A percentile compares a stretch with the other conserved stretches of the same genome.
phyloP scores from a whole-genome alignment of 92 coral and sea anemone genomes.

The Heliopora coerulea region DNA sequence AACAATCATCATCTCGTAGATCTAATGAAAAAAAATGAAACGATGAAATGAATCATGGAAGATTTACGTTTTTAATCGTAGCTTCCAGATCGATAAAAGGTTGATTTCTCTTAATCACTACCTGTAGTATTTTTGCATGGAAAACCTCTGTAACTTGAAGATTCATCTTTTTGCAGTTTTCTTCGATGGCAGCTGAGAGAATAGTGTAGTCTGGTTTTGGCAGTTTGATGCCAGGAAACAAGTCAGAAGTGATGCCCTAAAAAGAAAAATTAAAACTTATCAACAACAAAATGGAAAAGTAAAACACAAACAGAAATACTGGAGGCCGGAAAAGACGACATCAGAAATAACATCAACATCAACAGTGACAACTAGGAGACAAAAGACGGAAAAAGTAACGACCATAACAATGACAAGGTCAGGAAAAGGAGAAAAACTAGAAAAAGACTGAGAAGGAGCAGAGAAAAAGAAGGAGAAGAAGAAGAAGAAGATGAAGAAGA shows the following conservation, averaged over 20 bases:
- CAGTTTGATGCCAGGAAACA: constrained; percentile 93
- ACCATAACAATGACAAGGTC: neutral
- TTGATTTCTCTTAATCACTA: constrained; percentile 37
- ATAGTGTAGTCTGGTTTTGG: constrained; percentile 95
- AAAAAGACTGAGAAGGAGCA: neutral
- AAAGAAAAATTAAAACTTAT: neutral
- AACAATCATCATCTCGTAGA: constrained; percentile 98
- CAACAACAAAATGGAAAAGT: neutral
- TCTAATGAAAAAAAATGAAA: constrained; percentile 49
- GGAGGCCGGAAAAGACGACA: too few relatives aligned
- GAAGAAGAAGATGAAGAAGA: neutral
- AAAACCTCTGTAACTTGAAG: constrained; percentile 87
- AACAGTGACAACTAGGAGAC: too few relatives aligned
- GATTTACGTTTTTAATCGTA: too few relatives aligned
- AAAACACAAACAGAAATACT: neutral
- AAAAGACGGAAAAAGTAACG: too few relatives aligned
- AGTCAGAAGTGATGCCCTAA: constrained; percentile 96
- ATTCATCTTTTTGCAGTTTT: constrained; percentile 91
- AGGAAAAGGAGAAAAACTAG: neutral
- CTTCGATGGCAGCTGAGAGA: constrained; percentile 80
- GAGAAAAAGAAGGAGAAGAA: neutral
- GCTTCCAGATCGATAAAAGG: too few relatives aligned
- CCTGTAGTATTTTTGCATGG: constrained; percentile 93
- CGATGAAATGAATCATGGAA: too few relatives aligned
- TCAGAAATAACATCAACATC: too few relatives aligned